These are phyloP conservation scores for Chamaedrilus cognettii DNA, from an alignment of 2,888 invertebrate genomes.

Conservation along the genomic window DNA sequence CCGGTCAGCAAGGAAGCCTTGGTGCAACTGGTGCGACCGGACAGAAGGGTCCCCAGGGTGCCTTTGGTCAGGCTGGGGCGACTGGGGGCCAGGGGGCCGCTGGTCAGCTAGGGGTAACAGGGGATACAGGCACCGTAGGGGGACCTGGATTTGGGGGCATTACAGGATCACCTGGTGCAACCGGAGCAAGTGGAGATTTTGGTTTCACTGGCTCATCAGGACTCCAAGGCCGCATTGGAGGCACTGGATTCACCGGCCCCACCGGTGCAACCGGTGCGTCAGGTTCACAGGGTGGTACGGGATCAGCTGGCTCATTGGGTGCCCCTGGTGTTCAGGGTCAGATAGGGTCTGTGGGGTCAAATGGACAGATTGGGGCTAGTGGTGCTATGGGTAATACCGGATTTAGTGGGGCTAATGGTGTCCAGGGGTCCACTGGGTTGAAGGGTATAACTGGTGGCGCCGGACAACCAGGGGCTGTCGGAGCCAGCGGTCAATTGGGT, in stretches of 20 bases:
- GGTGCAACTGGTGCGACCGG: slow-evolving; percentile 18
- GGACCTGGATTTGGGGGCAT: slow-evolving; percentile 21
- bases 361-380: slow-evolving; percentile 41
- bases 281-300: slow-evolving; percentile 26
- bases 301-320: slow-evolving; percentile 21
- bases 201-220: slow-evolving; percentile 8
- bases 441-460: slow-evolving; percentile 11
- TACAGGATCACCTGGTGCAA: slow-evolving; percentile 18
- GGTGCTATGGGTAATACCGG: slow-evolving; percentile 33
- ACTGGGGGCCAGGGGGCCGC: slow-evolving; percentile 9
- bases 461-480: not conserved
- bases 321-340: slow-evolving; percentile 12
- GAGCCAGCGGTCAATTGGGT: slow-evolving; percentile 23
- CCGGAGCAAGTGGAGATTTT: slow-evolving; percentile 19
- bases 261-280: slow-evolving; percentile 22
- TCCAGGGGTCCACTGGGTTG: slow-evolving; percentile 10
- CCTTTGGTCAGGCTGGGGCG: slow-evolving; percentile 18
- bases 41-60: slow-evolving; percentile 24
- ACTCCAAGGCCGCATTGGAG: slow-evolving; percentile 12
- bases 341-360: slow-evolving; percentile 16
- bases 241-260: slow-evolving; percentile 15
- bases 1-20: slow-evolving; percentile 28
- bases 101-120: slow-evolving; percentile 14
- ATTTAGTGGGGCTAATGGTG: slow-evolving; percentile 19
- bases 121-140: slow-evolving; percentile 13